Evolutionary conservation across 2,113 vertebrate species (phyloP).

Genomic region (Lonchura striata): DNA sequence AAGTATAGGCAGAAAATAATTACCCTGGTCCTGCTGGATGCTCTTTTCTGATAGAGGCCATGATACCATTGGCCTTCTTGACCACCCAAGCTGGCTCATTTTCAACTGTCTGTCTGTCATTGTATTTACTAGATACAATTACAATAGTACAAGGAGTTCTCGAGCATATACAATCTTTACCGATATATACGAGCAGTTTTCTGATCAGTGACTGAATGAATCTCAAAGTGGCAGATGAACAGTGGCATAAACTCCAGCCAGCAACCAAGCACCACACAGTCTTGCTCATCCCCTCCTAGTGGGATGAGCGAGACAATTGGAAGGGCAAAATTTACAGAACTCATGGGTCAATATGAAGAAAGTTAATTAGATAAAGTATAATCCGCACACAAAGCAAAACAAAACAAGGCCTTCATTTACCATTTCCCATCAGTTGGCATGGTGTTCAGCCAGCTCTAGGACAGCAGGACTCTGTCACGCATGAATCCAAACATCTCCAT

Average conservation of each 20-base stretch:
- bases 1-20: not conserved
- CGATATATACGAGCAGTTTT: too few relatives aligned
- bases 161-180: too few relatives aligned
- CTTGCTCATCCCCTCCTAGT: not conserved
- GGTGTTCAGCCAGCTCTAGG: not conserved
- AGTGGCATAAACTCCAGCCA: not conserved
- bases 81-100: fast-evolving
- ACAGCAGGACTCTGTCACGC: not conserved
- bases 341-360: not conserved
- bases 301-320: not conserved
- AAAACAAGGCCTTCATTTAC: not conserved
- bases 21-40: not conserved
- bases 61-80: not conserved
- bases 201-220: too few relatives aligned
- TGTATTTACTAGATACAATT: too few relatives aligned
- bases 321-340: not conserved
- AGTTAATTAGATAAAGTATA: not conserved
- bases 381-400: not conserved
- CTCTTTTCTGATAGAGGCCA: not conserved
- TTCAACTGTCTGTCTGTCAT: not conserved
- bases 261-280: not conserved
- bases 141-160: too few relatives aligned
- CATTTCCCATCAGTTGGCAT: not conserved
- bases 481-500: not conserved
- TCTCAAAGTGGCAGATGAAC: too few relatives aligned